Evolutionary conservation across 2,888 invertebrate genomes (phyloP).

Genomic region (Pyralis farinalis): DNA sequence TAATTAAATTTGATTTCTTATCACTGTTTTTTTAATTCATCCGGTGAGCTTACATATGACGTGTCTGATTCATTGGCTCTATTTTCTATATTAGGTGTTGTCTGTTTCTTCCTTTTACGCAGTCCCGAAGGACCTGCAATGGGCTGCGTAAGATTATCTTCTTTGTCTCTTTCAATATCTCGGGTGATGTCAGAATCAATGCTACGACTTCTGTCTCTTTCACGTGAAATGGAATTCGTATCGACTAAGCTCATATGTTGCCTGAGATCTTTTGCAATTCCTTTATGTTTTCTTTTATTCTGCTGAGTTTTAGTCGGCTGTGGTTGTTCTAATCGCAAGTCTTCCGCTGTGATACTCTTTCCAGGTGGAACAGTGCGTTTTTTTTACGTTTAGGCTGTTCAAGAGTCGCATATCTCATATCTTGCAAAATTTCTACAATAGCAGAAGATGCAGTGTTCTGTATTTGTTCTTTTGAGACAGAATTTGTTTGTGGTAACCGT

Average conservation of each 20-base stretch:
- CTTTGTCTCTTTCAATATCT: constrained; percentile 5
- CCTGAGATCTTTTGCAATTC: not conserved
- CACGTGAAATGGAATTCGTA: constrained; percentile 4
- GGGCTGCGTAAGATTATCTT: too few relatives aligned
- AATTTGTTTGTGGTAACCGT: too few relatives aligned
- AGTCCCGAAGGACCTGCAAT: constrained; percentile 13
- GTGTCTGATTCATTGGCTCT: constrained; percentile 10
- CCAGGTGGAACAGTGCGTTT: constrained; percentile 8
- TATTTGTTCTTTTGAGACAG: too few relatives aligned
- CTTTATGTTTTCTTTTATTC: constrained; percentile 3
- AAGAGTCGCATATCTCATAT: constrained; percentile 6
- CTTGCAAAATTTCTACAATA: too few relatives aligned
- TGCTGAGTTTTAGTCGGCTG: not conserved
- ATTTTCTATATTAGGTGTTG: constrained; percentile 11
- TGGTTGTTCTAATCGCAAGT: constrained; percentile 2
- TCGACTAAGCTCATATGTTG: too few relatives aligned
- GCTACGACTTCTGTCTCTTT: constrained; percentile 8
- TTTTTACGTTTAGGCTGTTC: constrained; percentile 11
- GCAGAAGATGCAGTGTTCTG: too few relatives aligned
- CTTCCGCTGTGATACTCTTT: constrained; percentile 9
- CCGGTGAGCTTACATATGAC: constrained; percentile 9
- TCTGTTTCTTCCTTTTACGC: constrained; percentile 6
- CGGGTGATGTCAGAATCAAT: constrained; percentile 4
- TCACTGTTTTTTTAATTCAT: too few relatives aligned
- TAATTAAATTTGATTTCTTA: too few relatives aligned